Conservation (phyloP, 2,113 vertebrate species). For the Pelusios castaneus region DNA sequence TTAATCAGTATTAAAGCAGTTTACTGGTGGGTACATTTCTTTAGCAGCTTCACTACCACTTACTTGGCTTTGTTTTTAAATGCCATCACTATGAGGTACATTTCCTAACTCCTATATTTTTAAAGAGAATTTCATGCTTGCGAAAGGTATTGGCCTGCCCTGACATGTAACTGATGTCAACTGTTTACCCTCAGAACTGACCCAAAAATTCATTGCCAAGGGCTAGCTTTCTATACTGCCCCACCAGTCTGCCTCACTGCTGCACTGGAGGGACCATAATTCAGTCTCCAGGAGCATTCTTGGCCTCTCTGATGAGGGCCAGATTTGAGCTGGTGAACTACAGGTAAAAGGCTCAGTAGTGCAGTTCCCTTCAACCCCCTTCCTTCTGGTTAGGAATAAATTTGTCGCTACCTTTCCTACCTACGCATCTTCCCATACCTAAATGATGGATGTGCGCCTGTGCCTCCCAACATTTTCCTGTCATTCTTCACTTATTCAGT, state of each 20-base stretch:
- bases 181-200: background rate
- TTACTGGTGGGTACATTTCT: background rate
- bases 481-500: fast-evolving
- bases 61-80: background rate
- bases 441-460: fast-evolving
- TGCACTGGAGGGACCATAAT: fast-evolving
- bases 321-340: background rate
- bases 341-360: background rate
- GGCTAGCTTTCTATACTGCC: background rate
- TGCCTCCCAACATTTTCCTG: fast-evolving
- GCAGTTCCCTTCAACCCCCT: background rate
- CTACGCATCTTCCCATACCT: fast-evolving
- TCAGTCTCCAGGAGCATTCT: background rate
- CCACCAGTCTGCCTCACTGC: background rate
- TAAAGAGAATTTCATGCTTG: fast-evolving
- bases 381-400: background rate
- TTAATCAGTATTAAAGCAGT: background rate
- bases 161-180: background rate
- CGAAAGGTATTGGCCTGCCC: background rate
- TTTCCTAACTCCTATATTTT: fast-evolving
- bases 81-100: background rate
- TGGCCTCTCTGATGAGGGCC: background rate
- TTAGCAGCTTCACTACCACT: background rate
- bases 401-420: fast-evolving
- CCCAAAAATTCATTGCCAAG: background rate